Evolutionary conservation across 2,888 invertebrate genomes (phyloP), one percentile per base, ranked within the genome.

Genomic region (Thymelicus lineola): DNA sequence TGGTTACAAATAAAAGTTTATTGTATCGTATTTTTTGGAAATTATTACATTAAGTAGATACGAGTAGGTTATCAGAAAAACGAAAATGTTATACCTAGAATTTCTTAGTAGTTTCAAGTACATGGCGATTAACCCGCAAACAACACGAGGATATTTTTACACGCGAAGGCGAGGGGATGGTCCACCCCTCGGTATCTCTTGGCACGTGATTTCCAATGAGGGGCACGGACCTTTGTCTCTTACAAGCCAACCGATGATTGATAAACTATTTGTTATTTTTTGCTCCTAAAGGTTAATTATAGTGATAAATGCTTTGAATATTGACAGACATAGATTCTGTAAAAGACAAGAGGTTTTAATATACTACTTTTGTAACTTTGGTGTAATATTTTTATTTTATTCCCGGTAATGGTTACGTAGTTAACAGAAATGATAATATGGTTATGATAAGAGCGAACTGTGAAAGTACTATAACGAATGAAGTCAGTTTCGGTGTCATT

Each of bases 151-250:
- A 84, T 91, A 90, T 90, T 89, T 89, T 80, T 74, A 86, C 81
- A 77, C 81, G 74, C 76, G 76, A 76, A 76, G 77, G 75, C 76
- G 82, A 84, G 84, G 88, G 88, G 87, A 84, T 84, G 81, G 73
- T 77, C 82, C 83, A 82, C 86, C 87, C 87, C 75, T 71, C 69
- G 61, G 48, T 75, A 77, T 82, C 83, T 42, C 82, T 83, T 81
- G 87, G 82, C 89, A 89, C 86, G 87, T 87, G 88, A 88, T 90
- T 86, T 90, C 84, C 82, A 81, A 83, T 86, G 81, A 82, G 74
- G 90, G 90, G 87, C 90, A 84, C 81, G 90, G 87, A 80, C 89
- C 88, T 87, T 87, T 89, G 89, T 86, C 84, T 84, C 83, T 76
- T 75, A 55, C 35, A 62, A 62, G 55, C 55, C 55, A 28, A 73